Evolutionary conservation across 1,140 invertebrate species (phyloP).

Genomic region (Papilio machaon): DNA sequence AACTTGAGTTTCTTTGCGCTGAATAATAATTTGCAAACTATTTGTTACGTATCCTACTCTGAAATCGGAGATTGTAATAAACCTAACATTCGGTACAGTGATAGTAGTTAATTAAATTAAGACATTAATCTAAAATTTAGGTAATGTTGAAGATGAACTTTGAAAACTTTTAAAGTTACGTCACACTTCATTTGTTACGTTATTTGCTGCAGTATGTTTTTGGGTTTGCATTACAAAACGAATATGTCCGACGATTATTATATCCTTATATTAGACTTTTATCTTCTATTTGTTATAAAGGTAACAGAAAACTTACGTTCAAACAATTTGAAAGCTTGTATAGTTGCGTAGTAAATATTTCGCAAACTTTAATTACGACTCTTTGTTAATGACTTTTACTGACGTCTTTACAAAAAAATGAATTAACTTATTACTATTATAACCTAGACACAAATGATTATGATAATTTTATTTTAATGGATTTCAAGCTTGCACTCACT

Average conservation of each 20-base stretch:
- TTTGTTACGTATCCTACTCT: neutral
- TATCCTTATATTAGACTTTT: neutral
- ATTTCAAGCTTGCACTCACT: conserved; percentile 80
- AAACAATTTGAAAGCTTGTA: neutral
- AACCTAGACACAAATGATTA: neutral
- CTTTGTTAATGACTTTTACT: neutral
- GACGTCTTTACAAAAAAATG: neutral
- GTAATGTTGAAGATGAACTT: neutral
- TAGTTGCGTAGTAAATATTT: neutral
- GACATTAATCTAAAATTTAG: neutral
- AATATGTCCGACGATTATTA: neutral
- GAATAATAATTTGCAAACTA: neutral
- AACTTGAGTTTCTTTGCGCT: neutral
- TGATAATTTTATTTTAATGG: neutral
- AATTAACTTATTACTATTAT: neutral
- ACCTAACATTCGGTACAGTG: too few relatives aligned
- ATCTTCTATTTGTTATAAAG: neutral
- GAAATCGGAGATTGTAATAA: neutral
- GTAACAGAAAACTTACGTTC: neutral
- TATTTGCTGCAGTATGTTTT: neutral
- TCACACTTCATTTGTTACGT: neutral
- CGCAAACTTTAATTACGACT: neutral
- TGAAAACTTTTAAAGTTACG: conserved; percentile 1
- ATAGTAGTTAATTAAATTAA: too few relatives aligned
- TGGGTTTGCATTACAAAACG: neutral